phyloP scores from a whole-genome alignment of 2,113 vertebrate species.

The Spea multiplicata region DNA sequence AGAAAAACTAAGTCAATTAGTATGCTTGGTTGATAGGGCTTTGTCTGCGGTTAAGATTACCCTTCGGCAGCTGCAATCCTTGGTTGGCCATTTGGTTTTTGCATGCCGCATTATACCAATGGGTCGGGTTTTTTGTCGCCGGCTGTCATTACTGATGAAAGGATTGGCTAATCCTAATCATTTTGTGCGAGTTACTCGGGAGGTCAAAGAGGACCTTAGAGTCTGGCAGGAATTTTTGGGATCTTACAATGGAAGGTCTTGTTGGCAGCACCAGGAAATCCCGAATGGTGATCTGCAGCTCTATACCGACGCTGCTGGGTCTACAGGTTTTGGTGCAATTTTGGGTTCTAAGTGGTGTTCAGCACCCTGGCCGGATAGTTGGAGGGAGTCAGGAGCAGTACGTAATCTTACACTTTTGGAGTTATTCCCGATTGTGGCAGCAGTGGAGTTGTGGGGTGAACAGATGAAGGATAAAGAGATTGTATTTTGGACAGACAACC shows the following conservation, averaged over 20 bases:
- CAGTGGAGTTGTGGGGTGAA: too few species aligned
- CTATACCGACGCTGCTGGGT: neutral
- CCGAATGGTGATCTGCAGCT: neutral
- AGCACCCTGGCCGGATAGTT: neutral
- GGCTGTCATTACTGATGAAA: neutral
- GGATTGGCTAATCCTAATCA: neutral
- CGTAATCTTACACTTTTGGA: neutral
- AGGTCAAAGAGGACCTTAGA: neutral
- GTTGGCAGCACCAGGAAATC: neutral
- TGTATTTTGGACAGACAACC: too few species aligned
- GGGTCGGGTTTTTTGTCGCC: neutral
- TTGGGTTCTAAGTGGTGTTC: neutral
- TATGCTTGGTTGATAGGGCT: neutral
- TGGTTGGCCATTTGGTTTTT: neutral
- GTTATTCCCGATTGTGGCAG: neutral
- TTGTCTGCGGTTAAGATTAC: neutral
- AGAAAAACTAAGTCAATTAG: neutral
- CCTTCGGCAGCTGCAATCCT: neutral
- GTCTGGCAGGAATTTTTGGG: neutral
- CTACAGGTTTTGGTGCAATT: neutral
- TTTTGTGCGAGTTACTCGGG: neutral
- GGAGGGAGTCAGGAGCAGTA: too few species aligned
- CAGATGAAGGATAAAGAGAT: too few species aligned
- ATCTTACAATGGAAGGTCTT: neutral
- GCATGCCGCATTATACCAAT: neutral